Conservation (phyloP, 2,113 vertebrate species). For the Sebastes fasciatus region DNA sequence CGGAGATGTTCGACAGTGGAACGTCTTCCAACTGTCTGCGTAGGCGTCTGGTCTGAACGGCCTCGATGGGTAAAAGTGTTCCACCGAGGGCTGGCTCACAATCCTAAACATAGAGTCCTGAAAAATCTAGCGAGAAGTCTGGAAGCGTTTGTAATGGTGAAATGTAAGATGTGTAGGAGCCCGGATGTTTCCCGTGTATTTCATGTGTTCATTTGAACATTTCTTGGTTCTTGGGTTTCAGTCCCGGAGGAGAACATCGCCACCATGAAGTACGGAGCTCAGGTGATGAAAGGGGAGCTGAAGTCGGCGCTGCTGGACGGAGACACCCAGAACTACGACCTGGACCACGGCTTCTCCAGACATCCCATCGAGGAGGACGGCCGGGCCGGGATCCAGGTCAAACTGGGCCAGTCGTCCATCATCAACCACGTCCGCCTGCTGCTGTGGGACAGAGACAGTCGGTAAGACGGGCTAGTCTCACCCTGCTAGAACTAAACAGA, state of each 20-base stretch:
- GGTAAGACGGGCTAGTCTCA: slow-evolving; percentile 76
- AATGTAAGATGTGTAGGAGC: too few species aligned
- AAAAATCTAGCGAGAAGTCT: too few species aligned
- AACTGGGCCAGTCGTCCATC: slow-evolving; percentile 94
- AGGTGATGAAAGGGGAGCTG: slow-evolving; percentile 97
- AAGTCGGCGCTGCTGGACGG: slow-evolving; percentile 97
- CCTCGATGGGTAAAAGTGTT: too few species aligned
- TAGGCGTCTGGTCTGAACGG: too few species aligned
- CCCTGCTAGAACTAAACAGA: neutral
- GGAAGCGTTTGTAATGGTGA: too few species aligned
- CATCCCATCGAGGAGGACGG: slow-evolving; percentile 97
- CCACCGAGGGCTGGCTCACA: too few species aligned
- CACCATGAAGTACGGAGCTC: slow-evolving; percentile 97
- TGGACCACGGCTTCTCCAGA: slow-evolving; percentile 98
- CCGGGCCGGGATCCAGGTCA: slow-evolving; percentile 94
- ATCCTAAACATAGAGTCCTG: too few species aligned
- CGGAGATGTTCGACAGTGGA: too few species aligned
- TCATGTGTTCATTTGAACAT: neutral
- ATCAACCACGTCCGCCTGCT: slow-evolving; percentile 96
- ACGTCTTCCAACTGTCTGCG: too few species aligned
- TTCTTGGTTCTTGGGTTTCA: slow-evolving; percentile 55
- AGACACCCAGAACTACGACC: slow-evolving; percentile 98
- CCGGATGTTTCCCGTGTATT: neutral
- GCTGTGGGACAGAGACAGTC: slow-evolving; percentile 96
- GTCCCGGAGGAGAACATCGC: slow-evolving; percentile 98